Evolutionary conservation across 35 echinoderm and acorn worm species (phyloP), one percentile per base, ranked within the genome.

Genomic region (Heliocidaris erythrogramma): DNA sequence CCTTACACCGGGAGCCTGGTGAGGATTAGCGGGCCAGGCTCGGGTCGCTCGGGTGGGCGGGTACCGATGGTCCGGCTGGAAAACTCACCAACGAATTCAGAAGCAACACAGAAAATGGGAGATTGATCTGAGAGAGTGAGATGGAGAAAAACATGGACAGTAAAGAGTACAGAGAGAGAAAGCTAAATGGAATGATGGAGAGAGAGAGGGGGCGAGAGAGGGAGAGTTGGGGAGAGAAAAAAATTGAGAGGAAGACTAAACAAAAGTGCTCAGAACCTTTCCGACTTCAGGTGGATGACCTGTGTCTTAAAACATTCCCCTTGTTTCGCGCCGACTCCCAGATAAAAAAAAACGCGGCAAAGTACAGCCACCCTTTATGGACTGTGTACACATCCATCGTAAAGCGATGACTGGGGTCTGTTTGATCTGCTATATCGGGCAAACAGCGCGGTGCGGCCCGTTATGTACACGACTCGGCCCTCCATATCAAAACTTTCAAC

Each of bases 1-100:
- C 31, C 47, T 89, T 89, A 89, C 87, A 89, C 31, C 87, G 87
- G 18, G 18, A 47, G 87, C 87, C 87, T 89, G 87, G 87, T 89
- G 87, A 89, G 87, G 87, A 89, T 89, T 89, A 89, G 87, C 87
- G 87, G 87, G 87, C 87, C 47, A 89, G 87, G 87, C 87, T 89
- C 87, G 87, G 87, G 87, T 89, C 87, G 87, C 87, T 48, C 47
- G 87, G 87, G 87, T 89, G 87, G 87, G 87, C 87, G 87, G 31
- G 87, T 48, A 89, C 87, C 47, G 87, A 32, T 89, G 87, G 87
- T 47, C 87, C 87, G 87, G 87, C 87, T 89, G 87, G 87, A 89
- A 89, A 89, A 89, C 87, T 78, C 65, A n/a, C 87, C 87, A 89
- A 89, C 87, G 87, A 89, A 42, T 89, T 32, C 31, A 89, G 31